Conservation (phyloP, 2,888 invertebrate species). For the Hesperia comma region DNA sequence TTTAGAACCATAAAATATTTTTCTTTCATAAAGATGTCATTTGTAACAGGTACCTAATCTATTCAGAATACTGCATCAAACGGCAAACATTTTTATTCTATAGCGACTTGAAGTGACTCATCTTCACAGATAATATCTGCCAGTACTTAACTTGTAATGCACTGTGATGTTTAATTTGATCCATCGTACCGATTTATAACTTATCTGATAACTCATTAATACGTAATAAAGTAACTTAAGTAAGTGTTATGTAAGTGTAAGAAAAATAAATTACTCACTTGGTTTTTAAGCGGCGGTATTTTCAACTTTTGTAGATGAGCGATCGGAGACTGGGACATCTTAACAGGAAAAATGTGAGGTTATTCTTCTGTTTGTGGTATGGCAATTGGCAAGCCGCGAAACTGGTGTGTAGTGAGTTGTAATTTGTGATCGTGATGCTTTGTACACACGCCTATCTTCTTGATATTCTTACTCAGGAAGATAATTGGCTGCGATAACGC, state of each 20-base stretch:
- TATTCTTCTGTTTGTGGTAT: conserved; percentile 33
- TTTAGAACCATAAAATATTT: no score
- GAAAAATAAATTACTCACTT: conserved; percentile 54
- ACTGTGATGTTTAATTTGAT: background rate
- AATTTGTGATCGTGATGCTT: background rate
- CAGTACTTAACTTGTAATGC: background rate
- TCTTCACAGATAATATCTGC: background rate
- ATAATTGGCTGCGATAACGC: conserved; percentile 20
- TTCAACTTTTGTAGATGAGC: conserved; percentile 48
- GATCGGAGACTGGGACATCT: conserved; percentile 42
- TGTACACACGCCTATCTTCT: conserved; percentile 16
- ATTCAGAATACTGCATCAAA: background rate
- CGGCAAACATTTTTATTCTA: background rate
- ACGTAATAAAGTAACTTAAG: background rate
- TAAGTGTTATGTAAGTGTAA: background rate
- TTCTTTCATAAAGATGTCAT: no score
- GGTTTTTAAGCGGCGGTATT: conserved; percentile 55
- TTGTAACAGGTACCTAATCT: background rate
- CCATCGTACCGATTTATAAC: background rate
- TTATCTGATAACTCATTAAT: background rate
- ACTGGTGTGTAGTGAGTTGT: conserved; percentile 25
- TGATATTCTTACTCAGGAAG: conserved; percentile 1
- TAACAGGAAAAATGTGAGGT: conserved; percentile 30
- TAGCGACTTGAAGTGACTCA: background rate
- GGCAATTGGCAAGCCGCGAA: conserved; percentile 2